A percentile compares a stretch with the other conserved stretches of the same genome.
phyloP scores from a whole-genome alignment of 2,797 vertebrate genomes.

The Pteronotus mesoamericanus region DNA sequence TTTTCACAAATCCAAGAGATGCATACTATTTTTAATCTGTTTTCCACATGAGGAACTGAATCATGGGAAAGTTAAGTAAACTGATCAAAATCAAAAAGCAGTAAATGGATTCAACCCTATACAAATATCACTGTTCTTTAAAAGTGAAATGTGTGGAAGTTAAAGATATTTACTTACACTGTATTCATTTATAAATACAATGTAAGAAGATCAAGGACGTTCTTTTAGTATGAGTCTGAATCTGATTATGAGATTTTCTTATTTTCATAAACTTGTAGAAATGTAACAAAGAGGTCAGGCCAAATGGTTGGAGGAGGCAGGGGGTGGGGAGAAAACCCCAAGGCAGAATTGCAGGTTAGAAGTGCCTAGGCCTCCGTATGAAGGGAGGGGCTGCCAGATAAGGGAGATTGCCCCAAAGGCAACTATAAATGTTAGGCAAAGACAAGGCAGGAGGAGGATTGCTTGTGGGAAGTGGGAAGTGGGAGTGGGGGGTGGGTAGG shows the following conservation, averaged over 20 bases:
- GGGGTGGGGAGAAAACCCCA: too few relatives aligned
- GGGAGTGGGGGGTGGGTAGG: too few relatives aligned
- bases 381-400: too few relatives aligned
- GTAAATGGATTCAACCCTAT: not conserved
- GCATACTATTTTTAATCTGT: not conserved
- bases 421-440: too few relatives aligned
- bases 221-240: not conserved
- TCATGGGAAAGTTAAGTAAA: not conserved
- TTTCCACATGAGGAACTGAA: not conserved
- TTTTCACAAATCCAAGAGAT: not conserved
- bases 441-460: too few relatives aligned
- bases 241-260: not conserved
- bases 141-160: not conserved
- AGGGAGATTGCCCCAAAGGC: too few relatives aligned
- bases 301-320: too few relatives aligned
- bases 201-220: not conserved
- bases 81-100: not conserved
- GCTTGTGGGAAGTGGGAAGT: too few relatives aligned
- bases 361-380: too few relatives aligned
- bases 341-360: too few relatives aligned
- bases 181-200: not conserved
- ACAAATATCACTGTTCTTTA: not conserved
- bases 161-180: not conserved
- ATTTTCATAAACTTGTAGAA: not conserved
- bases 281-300: too few relatives aligned